Evolutionary conservation across 2,888 invertebrate species (phyloP), one percentile per base, ranked within the genome.

Genomic region (Amiota minor): DNA sequence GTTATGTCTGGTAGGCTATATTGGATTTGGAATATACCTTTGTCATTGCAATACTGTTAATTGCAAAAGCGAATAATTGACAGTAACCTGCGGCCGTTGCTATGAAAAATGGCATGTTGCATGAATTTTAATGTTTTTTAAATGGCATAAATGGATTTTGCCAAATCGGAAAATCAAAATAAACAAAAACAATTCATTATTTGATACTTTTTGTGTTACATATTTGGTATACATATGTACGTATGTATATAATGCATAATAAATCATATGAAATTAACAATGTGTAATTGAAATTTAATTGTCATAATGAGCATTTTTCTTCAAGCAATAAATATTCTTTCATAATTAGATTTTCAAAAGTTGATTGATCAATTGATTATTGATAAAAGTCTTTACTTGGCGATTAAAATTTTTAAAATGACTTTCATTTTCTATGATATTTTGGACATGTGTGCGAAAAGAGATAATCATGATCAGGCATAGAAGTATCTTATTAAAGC

Each of bases 41-140:
- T 23, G 68, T 64, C 67, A 75, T 77, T 79, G 73, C 76, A 73
- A 78, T 76, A 8, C 35, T 35, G 85, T 81, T 82, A 82, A 82
- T 82, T 82, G 83, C 83, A 69, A 77, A 77, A 76, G 80, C 76
- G 77, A 76, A 82, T 84, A 85, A 85, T 82, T 85, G 84, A 82
- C 81, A 77, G 76, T 73, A 75, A 77, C 76, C 75, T 76, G 75
- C 78, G 74, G 76, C 79, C 69, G 65, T 50, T 45, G 72, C 70
- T 46, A 23, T 35, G 35, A 35, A 35, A 3, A 35, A 14, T 45
- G 47, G 72, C n/a, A 55, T 67, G 61, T 35, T 70, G 47, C 46
- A 47, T 61, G 70, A 12, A 70, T 65, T 65, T 65, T 65, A 65
- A 49, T 65, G 47, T 10, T 49, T 65, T 65, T 65, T 45, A 62